Evolutionary conservation across 2,113 vertebrate genomes (phyloP).

Genomic region (Melanerpes formicivorus): DNA sequence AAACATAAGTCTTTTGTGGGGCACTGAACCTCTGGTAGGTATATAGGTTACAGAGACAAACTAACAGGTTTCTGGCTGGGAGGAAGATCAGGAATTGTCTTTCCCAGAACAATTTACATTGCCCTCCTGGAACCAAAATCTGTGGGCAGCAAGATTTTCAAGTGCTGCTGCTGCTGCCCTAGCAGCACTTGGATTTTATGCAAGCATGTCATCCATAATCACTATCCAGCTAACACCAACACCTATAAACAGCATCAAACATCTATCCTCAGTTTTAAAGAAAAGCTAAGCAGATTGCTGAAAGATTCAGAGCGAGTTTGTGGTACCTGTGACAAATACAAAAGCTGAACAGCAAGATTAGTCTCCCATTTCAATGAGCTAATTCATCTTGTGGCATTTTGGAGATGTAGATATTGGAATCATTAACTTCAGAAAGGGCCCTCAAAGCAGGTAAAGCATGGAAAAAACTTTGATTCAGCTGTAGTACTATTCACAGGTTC

Average conservation of each 20-base stretch:
- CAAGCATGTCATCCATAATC: neutral
- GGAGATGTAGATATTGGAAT: neutral
- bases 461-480: neutral
- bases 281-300: neutral
- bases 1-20: neutral
- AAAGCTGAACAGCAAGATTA: neutral
- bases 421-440: neutral
- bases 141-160: neutral
- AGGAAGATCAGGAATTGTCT: neutral
- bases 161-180: neutral
- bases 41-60: neutral
- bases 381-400: neutral
- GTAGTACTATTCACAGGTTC: neutral
- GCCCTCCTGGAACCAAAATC: neutral
- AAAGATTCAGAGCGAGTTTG: neutral
- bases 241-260: neutral
- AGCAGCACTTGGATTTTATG: neutral
- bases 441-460: neutral
- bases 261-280: neutral
- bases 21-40: neutral
- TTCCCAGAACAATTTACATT: neutral
- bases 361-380: neutral
- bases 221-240: fast-evolving
- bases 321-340: neutral
- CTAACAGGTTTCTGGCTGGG: neutral